Conservation (phyloP, 2,888 invertebrate species). For the Linhomoeus sp. region DNA sequence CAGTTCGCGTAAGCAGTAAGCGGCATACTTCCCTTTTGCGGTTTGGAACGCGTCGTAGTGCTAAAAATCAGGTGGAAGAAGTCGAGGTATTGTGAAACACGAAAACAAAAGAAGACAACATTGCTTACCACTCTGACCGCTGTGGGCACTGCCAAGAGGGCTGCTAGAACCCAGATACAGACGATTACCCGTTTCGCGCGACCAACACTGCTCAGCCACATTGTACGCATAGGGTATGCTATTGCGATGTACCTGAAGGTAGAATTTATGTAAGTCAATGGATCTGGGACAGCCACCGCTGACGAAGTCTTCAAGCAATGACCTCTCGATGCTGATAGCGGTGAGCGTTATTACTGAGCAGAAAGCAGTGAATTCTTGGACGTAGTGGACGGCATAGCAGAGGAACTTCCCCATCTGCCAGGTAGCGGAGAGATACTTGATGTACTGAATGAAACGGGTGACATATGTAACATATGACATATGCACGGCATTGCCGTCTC, state of each 20-base stretch:
- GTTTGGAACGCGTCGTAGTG: not conserved
- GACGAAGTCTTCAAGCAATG: no score
- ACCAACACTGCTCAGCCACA: slow-evolving; percentile 46
- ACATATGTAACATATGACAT: no score
- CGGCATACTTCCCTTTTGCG: not conserved
- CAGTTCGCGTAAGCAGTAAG: not conserved
- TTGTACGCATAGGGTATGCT: slow-evolving; percentile 47
- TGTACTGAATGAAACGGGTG: slow-evolving; percentile 15
- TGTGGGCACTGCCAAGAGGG: slow-evolving; percentile 42
- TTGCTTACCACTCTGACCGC: slow-evolving; percentile 38
- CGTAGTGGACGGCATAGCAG: slow-evolving; percentile 48
- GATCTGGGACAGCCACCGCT: no score
- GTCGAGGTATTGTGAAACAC: not conserved
- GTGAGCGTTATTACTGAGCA: slow-evolving; percentile 51
- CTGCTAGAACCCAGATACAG: slow-evolving; percentile 41
- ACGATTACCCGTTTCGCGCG: slow-evolving; percentile 42
- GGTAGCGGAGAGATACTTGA: slow-evolving; percentile 40
- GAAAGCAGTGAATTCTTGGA: slow-evolving; percentile 49
- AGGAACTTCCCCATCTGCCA: slow-evolving; percentile 47
- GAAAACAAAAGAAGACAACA: no score
- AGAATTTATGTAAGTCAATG: no score
- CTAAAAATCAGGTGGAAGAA: not conserved
- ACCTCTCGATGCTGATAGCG: slow-evolving; percentile 52
- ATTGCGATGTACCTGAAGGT: slow-evolving; percentile 47
- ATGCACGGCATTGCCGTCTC: no score